phyloP scores from a whole-genome alignment of 2,113 vertebrate genomes.

The Orthonyx spaldingii region DNA sequence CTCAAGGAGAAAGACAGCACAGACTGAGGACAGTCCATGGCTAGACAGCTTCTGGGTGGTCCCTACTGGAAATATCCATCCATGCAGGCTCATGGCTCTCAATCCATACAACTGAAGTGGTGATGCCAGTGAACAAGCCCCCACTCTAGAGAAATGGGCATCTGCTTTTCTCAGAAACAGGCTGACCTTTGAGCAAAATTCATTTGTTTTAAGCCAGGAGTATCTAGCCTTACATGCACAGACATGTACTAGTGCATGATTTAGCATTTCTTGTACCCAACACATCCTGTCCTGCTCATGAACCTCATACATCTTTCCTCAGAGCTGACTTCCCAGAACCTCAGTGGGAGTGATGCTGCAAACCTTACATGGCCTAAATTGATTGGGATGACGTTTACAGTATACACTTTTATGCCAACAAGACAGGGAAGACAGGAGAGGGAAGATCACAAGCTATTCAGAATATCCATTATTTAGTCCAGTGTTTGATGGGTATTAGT shows the following conservation, averaged over 20 bases:
- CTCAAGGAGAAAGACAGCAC: not conserved
- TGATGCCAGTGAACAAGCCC: not conserved
- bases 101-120: not conserved
- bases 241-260: fast-evolving
- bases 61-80: not conserved
- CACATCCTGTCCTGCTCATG: not conserved
- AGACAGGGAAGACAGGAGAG: not conserved
- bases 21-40: not conserved
- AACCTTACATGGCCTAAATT: not conserved
- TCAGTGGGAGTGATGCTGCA: not conserved
- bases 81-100: fast-evolving
- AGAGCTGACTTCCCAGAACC: not conserved
- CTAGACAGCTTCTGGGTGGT: not conserved
- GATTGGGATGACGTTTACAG: not conserved
- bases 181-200: not conserved
- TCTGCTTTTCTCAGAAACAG: not conserved
- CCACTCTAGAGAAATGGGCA: not conserved
- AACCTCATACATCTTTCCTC: not conserved
- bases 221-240: not conserved
- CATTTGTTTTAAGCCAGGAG: not conserved
- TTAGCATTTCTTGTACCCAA: not conserved
- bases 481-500: not conserved
- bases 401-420: not conserved
- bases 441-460: not conserved
- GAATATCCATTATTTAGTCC: not conserved